Percentiles rank a stretch among this genome's conserved stretches.
Evolutionary conservation across 2,113 vertebrate species (phyloP).

Genomic region (Holacanthus passer): DNA sequence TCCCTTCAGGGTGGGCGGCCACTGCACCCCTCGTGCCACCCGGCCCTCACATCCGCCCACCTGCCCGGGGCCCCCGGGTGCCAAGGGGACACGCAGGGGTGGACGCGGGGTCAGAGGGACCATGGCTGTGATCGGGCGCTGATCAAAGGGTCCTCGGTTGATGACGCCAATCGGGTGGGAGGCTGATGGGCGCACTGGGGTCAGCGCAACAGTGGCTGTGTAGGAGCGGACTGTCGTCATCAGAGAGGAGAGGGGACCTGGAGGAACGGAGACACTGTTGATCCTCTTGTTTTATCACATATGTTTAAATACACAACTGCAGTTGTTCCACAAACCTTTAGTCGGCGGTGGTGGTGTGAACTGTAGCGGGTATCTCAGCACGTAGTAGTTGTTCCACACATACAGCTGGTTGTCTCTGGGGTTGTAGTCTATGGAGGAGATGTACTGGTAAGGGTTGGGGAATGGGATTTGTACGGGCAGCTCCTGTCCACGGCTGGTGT

Average conservation of each 20-base stretch:
- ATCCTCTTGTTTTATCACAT: not conserved
- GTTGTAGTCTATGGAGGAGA: slow-evolving; percentile 96
- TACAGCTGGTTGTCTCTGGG: slow-evolving; percentile 96
- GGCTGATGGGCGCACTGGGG: slow-evolving; percentile 87
- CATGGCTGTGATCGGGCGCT: slow-evolving; percentile 88
- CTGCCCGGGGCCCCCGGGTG: slow-evolving; percentile 81
- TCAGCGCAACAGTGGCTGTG: slow-evolving; percentile 82
- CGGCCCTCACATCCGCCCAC: slow-evolving; percentile 88
- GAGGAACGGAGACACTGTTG: not conserved
- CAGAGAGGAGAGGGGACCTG: slow-evolving; percentile 79
- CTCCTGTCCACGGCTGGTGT: slow-evolving; percentile 91
- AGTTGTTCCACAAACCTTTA: slow-evolving; percentile 79
- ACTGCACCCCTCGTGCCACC: slow-evolving; percentile 90
- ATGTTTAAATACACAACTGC: not conserved
- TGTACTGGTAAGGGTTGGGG: slow-evolving; percentile 96
- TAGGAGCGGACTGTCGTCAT: slow-evolving; percentile 83
- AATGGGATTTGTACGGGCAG: slow-evolving; percentile 89
- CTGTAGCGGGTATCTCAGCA: slow-evolving; percentile 92
- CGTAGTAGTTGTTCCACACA: slow-evolving; percentile 97
- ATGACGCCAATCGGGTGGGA: slow-evolving; percentile 92
- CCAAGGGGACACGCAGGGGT: slow-evolving; percentile 83
- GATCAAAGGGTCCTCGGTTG: slow-evolving; percentile 89
- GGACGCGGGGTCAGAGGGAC: slow-evolving; percentile 89
- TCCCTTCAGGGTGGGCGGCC: slow-evolving; percentile 92
- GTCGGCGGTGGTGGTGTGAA: slow-evolving; percentile 91